phyloP scores from a whole-genome alignment of 1,140 invertebrate species.

The Bombus fervidus region DNA sequence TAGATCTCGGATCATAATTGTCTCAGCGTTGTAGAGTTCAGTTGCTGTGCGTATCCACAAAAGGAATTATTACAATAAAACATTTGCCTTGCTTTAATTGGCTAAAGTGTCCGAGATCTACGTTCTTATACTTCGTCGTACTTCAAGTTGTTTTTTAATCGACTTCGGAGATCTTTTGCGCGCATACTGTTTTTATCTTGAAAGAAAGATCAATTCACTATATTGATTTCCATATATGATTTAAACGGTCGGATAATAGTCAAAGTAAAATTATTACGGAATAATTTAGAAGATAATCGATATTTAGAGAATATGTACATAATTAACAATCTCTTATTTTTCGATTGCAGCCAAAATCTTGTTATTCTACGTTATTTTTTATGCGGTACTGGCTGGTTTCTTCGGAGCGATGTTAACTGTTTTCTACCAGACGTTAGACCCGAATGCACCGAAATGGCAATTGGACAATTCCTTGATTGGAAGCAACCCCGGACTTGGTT shows the following conservation, averaged over 20 bases:
- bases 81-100: neutral
- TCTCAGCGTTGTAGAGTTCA: slow-evolving; percentile 63
- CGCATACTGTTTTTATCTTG: neutral
- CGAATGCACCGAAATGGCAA: slow-evolving; percentile 93
- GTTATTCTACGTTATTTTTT: slow-evolving; percentile 97
- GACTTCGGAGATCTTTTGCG: neutral
- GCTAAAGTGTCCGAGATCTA: too few relatives aligned
- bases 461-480: slow-evolving; percentile 93
- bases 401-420: slow-evolving; percentile 95
- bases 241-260: too few relatives aligned
- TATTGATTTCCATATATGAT: neutral
- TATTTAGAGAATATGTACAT: too few relatives aligned
- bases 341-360: slow-evolving; percentile 93
- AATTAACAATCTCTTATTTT: neutral
- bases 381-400: slow-evolving; percentile 93
- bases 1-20: slow-evolving; percentile 79
- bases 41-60: slow-evolving; percentile 45
- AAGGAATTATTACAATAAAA: slow-evolving; percentile 40
- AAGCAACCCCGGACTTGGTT: slow-evolving; percentile 96
- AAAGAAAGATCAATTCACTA: neutral
- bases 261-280: too few relatives aligned
- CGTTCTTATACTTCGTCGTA: neutral
- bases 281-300: neutral
- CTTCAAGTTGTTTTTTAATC: neutral
- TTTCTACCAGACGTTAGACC: slow-evolving; percentile 96